Evolutionary conservation across 2,888 invertebrate species (phyloP), one percentile per base, ranked within the genome.

Genomic region (Leucophenga maculata): DNA sequence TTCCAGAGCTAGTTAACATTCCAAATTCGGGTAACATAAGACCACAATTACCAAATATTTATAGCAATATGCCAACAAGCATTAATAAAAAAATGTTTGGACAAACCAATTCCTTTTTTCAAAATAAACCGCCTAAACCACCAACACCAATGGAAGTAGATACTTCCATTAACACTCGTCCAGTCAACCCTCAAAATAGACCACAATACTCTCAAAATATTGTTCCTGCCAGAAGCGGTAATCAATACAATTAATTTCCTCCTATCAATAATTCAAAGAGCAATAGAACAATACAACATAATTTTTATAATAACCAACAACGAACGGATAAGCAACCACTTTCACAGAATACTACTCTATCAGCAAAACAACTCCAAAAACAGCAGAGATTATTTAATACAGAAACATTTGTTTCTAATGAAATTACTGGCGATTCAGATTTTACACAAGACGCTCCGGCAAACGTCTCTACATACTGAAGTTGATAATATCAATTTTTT

Each of bases 141-240:
- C 52, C 65, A 3, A 52, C 50, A 65, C 52, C 50, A 32, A 65
- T 50, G 26, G 65, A 52, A n/a, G 32, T 31, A 4, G 65, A 65
- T 50, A 65, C n/a, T 1, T 2, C 54, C 18, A 65, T 72, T 4
- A 46, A 50, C 6, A 68, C 62, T 9, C 14, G 55, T 1, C 57
- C 65, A n/a, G 14, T 66, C 11, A 66, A 72, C 11, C 67, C 69
- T 14, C 67, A 62, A 67, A 71, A 69, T 32, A 71, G 64, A 67
- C 67, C 20, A 46, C 64, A 64, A 48, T 50, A 62, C 31, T 13
- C 22, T 26, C 67, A 64, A 48, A 46, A 64, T 13, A 44, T 64
- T 32, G 11, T 9, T 8, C 32, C 32, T 32, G 8, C 32, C 3
- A 32, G 8, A 32, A 32, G 8, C 8, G 8, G 32, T 32, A 32